Evolutionary conservation across 1,140 invertebrate genomes (phyloP).

Genomic region (Bursaphelenchus mucronatus): DNA sequence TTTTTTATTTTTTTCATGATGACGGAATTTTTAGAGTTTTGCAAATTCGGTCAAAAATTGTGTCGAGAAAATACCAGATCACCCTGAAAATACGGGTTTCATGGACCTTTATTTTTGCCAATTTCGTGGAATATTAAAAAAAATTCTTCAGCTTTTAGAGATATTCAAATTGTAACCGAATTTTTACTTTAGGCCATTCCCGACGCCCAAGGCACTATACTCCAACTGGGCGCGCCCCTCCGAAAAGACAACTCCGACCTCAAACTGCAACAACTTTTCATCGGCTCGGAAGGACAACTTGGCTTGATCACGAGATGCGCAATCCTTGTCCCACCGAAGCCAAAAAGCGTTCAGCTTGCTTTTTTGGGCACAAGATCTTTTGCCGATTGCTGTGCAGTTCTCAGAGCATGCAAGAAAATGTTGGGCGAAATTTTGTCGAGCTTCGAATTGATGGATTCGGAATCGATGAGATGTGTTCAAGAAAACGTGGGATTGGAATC

Average conservation of each 20-base stretch:
- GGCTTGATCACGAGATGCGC: conserved; percentile 87
- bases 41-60: conserved; percentile 19
- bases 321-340: conserved; percentile 66
- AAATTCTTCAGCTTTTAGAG: conserved; percentile 4
- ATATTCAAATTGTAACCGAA: conserved; percentile 16
- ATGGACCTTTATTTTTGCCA: no score
- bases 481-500: conserved; percentile 24
- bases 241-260: conserved; percentile 97
- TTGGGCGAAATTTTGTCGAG: conserved; percentile 45
- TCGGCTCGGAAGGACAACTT: conserved; percentile 92
- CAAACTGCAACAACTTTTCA: conserved; percentile 90
- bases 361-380: conserved; percentile 37
- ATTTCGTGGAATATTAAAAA: no score
- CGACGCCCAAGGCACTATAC: conserved; percentile 72
- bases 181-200: conserved; percentile 72
- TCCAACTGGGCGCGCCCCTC: conserved; percentile 77
- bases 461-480: conserved; percentile 32
- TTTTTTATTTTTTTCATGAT: background rate
- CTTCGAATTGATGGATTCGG: conserved; percentile 41
- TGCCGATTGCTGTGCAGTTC: conserved; percentile 33
- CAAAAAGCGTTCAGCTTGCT: conserved; percentile 25
- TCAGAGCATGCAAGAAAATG: conserved; percentile 32
- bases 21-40: background rate
- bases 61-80: no score
- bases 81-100: no score